phyloP scores from a whole-genome alignment of 2,888 invertebrate species.

The Operophtera brumata region DNA sequence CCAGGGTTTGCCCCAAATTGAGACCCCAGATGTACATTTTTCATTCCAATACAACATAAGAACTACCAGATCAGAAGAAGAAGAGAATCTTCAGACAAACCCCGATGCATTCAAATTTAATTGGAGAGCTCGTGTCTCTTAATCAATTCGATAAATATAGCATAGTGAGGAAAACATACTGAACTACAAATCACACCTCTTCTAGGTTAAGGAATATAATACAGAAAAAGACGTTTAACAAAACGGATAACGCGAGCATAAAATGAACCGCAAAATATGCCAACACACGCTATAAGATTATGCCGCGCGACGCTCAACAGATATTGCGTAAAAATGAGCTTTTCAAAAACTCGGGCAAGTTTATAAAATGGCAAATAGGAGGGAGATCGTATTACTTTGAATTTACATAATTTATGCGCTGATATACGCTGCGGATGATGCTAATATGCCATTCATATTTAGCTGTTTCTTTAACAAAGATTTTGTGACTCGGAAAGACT shows the following conservation, averaged over 20 bases:
- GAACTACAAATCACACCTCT: not conserved
- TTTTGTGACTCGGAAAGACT: not conserved
- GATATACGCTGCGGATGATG: not conserved
- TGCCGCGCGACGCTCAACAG: slow-evolving; percentile 36
- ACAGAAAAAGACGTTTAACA: slow-evolving; percentile 28
- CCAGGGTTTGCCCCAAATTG: no score
- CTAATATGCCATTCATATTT: not conserved
- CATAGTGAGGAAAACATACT: not conserved
- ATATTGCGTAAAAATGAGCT: slow-evolving; percentile 42
- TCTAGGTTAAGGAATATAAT: slow-evolving; percentile 24
- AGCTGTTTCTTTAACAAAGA: not conserved
- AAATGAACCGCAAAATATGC: slow-evolving; percentile 32
- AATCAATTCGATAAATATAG: no score
- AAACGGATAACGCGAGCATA: slow-evolving; percentile 30
- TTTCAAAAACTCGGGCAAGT: slow-evolving; percentile 30
- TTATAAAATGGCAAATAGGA: slow-evolving; percentile 18
- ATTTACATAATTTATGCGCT: slow-evolving; percentile 21
- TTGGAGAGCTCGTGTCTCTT: no score
- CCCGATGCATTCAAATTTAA: no score
- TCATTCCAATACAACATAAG: no score
- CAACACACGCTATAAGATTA: slow-evolving; percentile 34
- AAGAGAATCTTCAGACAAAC: no score
- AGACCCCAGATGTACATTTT: no score
- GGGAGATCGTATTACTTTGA: slow-evolving; percentile 15
- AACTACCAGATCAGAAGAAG: no score